Evolutionary conservation across 2,888 invertebrate species (phyloP), one percentile per base, ranked within the genome.

Genomic region (Zonitis immaculata): DNA sequence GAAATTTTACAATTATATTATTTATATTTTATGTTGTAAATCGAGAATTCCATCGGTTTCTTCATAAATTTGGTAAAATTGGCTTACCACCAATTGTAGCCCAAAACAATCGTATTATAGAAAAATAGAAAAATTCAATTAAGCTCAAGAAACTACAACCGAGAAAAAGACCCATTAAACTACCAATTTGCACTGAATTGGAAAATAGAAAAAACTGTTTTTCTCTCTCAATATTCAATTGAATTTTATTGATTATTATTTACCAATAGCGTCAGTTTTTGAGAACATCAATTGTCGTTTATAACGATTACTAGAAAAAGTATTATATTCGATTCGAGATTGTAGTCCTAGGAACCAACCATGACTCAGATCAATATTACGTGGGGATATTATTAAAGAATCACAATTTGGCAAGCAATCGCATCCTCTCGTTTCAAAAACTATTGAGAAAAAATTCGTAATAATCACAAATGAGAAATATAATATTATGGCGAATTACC

Each of bases 141-240:
- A 68, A 50, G 52, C 64, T 66, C 14, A 65, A 78, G 62, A 22
- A 67, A 47, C 77, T 76, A 46, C 76, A 75, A n/a, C 78, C 79
- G 9, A 79, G 66, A 56, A 78, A 77, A 30, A 79, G 65, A 1
- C 78, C 78, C 11, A 76, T 75, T n/a, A 76, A 72, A 22, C 79
- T 78, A 30, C 79, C 79, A 25, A 79, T 73, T 53, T 74, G 74
- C 22, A 76, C 76, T 76, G 61, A 52, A 74, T 73, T 35, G 11
- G 18, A n/a, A n/a, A n/a, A n/a, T n/a, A n/a, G n/a, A n/a, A n/a
- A n/a, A n/a, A n/a, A n/a, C n/a, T n/a, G n/a, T n/a, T n/a, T n/a
- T n/a, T n/a, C n/a, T n/a, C n/a, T n/a, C n/a, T 35, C 1, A 6
- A 14, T 3, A 14, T 42, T n/a, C 6, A 14, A 42, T 16, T 42